Conservation (phyloP, 2,797 vertebrate species). For the Pteronotus mesoamericanus region DNA sequence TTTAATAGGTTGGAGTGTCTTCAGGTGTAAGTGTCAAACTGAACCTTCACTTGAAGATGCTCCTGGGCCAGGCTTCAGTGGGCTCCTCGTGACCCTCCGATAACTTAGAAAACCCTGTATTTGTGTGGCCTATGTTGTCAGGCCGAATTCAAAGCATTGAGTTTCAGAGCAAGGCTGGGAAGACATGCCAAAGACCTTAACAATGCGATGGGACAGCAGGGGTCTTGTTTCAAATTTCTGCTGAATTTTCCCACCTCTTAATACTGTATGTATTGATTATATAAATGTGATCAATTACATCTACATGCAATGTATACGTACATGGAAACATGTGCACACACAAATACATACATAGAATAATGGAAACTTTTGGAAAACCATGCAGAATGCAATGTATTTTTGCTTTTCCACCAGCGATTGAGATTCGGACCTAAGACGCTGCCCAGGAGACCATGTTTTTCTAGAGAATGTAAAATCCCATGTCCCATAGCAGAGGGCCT, state of each 20-base stretch:
- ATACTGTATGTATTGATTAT: neutral
- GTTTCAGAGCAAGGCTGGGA: neutral
- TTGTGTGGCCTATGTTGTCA: neutral
- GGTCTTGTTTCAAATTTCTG: neutral
- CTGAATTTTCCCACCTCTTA: neutral
- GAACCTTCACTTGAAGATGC: neutral
- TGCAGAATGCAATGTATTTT: neutral
- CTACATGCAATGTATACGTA: too few species aligned
- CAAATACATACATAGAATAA: neutral
- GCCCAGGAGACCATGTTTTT: neutral
- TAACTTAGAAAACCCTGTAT: neutral
- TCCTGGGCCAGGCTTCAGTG: too few species aligned
- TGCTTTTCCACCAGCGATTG: neutral
- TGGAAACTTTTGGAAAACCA: neutral
- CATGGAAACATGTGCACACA: neutral
- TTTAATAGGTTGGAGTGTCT: neutral
- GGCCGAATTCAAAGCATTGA: neutral
- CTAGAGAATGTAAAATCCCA: neutral
- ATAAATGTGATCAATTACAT: neutral
- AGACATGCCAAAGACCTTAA: neutral
- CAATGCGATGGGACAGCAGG: neutral
- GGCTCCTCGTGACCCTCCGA: neutral
- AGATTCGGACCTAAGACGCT: neutral
- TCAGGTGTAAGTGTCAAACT: neutral
- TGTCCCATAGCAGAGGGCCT: accelerated